Evolutionary conservation across 2,888 invertebrate genomes (phyloP).

Genomic region (Apamea epomidion): DNA sequence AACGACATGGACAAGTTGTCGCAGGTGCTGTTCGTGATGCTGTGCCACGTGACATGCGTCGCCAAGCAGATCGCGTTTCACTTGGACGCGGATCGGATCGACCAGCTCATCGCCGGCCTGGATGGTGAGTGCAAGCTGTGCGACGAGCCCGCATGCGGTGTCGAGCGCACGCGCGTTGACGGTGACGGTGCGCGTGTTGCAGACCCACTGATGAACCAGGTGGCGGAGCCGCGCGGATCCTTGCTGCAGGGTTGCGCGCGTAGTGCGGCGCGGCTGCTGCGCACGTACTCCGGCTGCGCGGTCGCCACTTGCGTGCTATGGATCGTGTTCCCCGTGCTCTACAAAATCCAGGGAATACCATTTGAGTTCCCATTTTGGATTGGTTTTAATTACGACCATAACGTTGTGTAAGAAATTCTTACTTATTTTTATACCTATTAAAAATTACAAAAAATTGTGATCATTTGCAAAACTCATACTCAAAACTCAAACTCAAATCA

Average conservation of each 20-base stretch:
- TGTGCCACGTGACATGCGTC: conserved; percentile 82
- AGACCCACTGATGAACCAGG: conserved; percentile 66
- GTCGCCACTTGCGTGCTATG: conserved; percentile 78
- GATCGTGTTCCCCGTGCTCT: conserved; percentile 72
- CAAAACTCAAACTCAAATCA: too few species aligned
- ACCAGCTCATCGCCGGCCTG: conserved; percentile 56
- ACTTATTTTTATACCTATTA: background rate
- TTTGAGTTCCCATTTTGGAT: conserved; percentile 73
- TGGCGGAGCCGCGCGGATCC: conserved; percentile 39
- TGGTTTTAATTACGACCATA: conserved; percentile 59
- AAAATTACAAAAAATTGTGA: background rate
- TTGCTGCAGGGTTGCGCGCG: conserved; percentile 46
- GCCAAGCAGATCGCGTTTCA: conserved; percentile 81
- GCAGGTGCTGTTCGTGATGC: conserved; percentile 81
- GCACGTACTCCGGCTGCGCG: conserved; percentile 72
- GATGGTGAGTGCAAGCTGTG: conserved; percentile 49
- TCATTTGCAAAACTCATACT: background rate
- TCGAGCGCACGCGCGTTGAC: background rate
- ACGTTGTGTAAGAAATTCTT: conserved; percentile 41
- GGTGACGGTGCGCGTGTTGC: conserved; percentile 16
- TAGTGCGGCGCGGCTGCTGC: conserved; percentile 58
- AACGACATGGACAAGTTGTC: conserved; percentile 79
- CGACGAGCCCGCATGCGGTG: accelerated
- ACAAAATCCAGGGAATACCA: conserved; percentile 64
- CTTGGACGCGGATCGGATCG: conserved; percentile 57